phyloP scores from a whole-genome alignment of 2,888 invertebrate genomes.

The Drosophila formosana region DNA sequence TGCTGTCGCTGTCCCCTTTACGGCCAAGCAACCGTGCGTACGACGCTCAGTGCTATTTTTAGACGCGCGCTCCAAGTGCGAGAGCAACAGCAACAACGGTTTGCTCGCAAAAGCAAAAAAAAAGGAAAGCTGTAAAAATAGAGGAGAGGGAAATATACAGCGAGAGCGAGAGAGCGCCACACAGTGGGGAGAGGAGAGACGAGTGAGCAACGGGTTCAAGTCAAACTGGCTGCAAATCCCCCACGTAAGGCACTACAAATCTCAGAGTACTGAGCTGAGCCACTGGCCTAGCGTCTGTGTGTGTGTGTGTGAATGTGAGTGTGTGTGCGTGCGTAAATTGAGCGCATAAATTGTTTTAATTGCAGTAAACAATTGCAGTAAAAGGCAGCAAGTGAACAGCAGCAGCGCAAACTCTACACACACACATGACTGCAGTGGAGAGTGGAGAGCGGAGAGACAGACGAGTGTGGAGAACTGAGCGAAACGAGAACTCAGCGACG shows the following conservation, averaged over 20 bases:
- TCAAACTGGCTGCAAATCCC: conserved; percentile 56
- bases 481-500: background rate
- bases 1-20: background rate
- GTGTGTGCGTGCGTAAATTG: conserved; percentile 61
- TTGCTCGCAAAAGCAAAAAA: conserved; percentile 32
- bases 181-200: background rate
- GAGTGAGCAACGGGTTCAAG: conserved; percentile 44
- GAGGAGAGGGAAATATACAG: conserved; percentile 16
- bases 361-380: conserved; percentile 62
- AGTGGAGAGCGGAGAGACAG: background rate
- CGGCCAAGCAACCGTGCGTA: conserved; percentile 41
- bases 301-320: conserved; percentile 6
- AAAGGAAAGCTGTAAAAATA: conserved; percentile 35
- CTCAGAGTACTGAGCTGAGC: conserved; percentile 36
- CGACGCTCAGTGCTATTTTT: conserved; percentile 69
- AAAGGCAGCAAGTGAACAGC: conserved; percentile 41
- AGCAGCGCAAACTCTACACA: conserved; percentile 4
- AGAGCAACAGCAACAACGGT: conserved; percentile 43
- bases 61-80: conserved; percentile 57
- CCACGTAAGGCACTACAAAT: conserved; percentile 43
- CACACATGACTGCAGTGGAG: background rate
- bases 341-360: conserved; percentile 79
- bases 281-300: conserved; percentile 29
- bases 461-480: background rate
- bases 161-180: background rate